Conservation (phyloP, 2,888 invertebrate genomes). For the Nysson spinosus region DNA sequence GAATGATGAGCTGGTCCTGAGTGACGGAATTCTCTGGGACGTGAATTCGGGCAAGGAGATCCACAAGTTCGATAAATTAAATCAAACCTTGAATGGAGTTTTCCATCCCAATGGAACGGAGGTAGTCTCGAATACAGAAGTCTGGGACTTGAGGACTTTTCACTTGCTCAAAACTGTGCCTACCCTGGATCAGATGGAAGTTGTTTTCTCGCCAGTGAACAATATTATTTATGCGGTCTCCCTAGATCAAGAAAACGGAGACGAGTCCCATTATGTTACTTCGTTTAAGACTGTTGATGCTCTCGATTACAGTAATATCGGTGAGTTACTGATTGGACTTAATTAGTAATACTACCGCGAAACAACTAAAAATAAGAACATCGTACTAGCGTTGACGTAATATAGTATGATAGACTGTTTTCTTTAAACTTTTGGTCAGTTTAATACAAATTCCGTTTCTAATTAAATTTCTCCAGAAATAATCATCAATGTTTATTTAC, state of each 20-base stretch:
- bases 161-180: conserved; percentile 96
- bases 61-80: conserved; percentile 98
- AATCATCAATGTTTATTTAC: no score
- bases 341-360: no score
- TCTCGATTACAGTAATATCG: conserved; percentile 94
- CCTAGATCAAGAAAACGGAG: conserved; percentile 85
- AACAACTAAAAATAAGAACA: no score
- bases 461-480: no score
- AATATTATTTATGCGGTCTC: conserved; percentile 93
- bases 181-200: conserved; percentile 92
- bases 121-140: conserved; percentile 98
- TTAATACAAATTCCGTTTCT: no score
- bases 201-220: conserved; percentile 92
- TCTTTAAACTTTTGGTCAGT: no score
- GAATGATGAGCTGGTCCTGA: conserved; percentile 93
- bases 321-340: conserved; percentile 77
- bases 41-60: conserved; percentile 91
- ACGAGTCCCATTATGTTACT: conserved; percentile 89
- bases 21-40: conserved; percentile 97
- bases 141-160: conserved; percentile 98
- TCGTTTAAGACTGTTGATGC: conserved; percentile 97
- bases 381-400: no score
- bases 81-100: conserved; percentile 95
- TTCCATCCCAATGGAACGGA: conserved; percentile 98
- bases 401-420: no score